A percentile compares a stretch with the other conserved stretches of the same genome.
These are phyloP conservation scores for Hymenochirus boettgeri DNA, from an alignment of 2,113 vertebrate genomes.

Conservation along the genomic window DNA sequence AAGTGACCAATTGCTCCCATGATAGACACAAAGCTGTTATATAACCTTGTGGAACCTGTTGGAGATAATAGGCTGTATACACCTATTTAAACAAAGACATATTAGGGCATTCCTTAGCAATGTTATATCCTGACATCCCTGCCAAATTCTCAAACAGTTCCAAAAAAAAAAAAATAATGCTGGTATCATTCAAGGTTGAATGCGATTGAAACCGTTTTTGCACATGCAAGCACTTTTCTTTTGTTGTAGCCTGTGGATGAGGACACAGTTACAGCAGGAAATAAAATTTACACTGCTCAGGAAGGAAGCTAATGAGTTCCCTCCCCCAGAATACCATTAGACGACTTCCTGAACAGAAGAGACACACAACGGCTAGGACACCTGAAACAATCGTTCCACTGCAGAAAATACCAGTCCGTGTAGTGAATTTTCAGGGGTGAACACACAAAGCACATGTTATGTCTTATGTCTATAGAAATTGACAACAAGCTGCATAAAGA, in stretches of 20 bases:
- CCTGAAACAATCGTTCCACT: too few species aligned
- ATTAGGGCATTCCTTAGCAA: conserved; percentile 21
- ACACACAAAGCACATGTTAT: too few species aligned
- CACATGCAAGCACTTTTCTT: conserved; percentile 41
- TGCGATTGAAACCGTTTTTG: conserved; percentile 36
- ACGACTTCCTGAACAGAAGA: conserved; percentile 79
- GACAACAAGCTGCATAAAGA: too few species aligned
- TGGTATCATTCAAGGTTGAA: conserved; percentile 42
- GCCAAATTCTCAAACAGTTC: conserved; percentile 36
- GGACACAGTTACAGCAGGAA: conserved; percentile 69
- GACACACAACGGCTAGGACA: conserved; percentile 60
- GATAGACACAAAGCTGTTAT: too few species aligned
- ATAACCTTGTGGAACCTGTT: not conserved
- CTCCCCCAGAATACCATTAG: conserved; percentile 76
- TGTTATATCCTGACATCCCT: conserved; percentile 20
- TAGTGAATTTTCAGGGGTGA: too few species aligned
- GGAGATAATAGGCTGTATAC: conserved; percentile 7
- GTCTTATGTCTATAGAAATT: too few species aligned
- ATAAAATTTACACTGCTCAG: conserved; percentile 74
- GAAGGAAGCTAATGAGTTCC: conserved; percentile 73
- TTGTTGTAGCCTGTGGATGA: conserved; percentile 56
- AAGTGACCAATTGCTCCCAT: too few species aligned
- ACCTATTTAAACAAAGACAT: conserved; percentile 13
- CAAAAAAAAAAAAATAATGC: conserved; percentile 39
- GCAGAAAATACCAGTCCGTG: too few species aligned